phyloP scores from a whole-genome alignment of 2,797 vertebrate genomes.

The Chiroxiphia lanceolata region DNA sequence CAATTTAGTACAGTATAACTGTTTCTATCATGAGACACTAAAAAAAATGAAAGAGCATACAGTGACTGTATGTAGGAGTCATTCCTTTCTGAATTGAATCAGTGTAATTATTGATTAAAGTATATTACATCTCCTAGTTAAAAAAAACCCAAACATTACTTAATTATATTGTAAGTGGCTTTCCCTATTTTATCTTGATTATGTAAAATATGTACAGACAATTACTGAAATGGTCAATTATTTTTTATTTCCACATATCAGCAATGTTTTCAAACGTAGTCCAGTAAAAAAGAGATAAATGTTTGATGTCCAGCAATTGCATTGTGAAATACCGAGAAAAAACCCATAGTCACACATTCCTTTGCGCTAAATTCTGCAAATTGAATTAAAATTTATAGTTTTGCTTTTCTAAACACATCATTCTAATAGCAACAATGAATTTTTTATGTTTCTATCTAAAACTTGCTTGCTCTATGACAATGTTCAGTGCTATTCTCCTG shows the following conservation, averaged over 20 bases:
- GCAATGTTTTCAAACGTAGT: neutral
- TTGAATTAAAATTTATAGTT: neutral
- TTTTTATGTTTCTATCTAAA: neutral
- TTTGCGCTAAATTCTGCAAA: neutral
- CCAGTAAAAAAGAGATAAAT: neutral
- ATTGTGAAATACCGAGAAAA: neutral
- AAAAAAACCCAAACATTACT: neutral
- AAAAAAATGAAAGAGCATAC: neutral
- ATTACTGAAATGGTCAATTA: neutral
- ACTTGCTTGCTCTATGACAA: neutral
- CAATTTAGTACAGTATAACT: neutral
- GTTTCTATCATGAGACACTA: neutral
- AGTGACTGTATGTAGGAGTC: neutral
- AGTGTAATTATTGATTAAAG: constrained; percentile 4
- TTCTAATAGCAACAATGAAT: neutral
- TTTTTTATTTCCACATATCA: neutral
- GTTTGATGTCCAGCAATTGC: neutral
- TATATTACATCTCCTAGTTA: neutral
- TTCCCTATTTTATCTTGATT: neutral
- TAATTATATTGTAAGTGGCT: neutral
- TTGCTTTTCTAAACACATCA: neutral
- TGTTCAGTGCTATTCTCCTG: constrained; percentile 12
- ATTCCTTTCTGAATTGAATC: neutral
- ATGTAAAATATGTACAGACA: neutral
- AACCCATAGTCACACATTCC: neutral